Conservation (phyloP, 2,888 invertebrate genomes). For the Sminthurinus aureus region DNA sequence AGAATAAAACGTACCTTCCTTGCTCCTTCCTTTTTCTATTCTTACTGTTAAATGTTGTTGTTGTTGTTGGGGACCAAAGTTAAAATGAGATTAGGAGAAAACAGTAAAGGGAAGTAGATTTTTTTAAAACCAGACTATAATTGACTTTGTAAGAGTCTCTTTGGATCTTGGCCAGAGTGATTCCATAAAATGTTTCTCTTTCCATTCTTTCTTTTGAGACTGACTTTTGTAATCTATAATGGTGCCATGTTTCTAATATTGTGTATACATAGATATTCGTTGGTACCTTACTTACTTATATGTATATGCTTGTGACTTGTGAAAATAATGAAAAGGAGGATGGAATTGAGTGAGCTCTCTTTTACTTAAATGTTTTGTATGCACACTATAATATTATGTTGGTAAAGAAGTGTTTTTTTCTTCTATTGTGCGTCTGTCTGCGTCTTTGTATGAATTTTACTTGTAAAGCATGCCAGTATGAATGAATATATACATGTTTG, state of each 20-base stretch:
- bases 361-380: background rate
- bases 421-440: too few species aligned
- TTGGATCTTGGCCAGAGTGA: background rate
- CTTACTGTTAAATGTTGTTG: background rate
- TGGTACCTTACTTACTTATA: too few species aligned
- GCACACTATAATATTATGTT: too few species aligned
- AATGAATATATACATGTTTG: too few species aligned
- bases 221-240: too few species aligned
- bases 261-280: too few species aligned
- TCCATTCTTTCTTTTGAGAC: background rate
- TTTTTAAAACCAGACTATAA: background rate
- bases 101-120: background rate
- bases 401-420: too few species aligned
- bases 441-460: too few species aligned
- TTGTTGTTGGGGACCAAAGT: background rate
- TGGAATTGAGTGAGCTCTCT: constrained; percentile 3
- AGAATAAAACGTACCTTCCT: too few species aligned
- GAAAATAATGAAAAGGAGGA: background rate
- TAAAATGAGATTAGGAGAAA: background rate
- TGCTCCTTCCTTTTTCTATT: background rate
- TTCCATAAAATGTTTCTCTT: background rate
- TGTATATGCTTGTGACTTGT: too few species aligned
- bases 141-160: background rate
- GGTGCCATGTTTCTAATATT: too few species aligned
- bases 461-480: too few species aligned